A percentile compares a stretch with the other conserved stretches of the same genome.
These are phyloP conservation scores for Drepana arcuata DNA, from an alignment of 1,140 invertebrate genomes.

Conservation along the genomic window DNA sequence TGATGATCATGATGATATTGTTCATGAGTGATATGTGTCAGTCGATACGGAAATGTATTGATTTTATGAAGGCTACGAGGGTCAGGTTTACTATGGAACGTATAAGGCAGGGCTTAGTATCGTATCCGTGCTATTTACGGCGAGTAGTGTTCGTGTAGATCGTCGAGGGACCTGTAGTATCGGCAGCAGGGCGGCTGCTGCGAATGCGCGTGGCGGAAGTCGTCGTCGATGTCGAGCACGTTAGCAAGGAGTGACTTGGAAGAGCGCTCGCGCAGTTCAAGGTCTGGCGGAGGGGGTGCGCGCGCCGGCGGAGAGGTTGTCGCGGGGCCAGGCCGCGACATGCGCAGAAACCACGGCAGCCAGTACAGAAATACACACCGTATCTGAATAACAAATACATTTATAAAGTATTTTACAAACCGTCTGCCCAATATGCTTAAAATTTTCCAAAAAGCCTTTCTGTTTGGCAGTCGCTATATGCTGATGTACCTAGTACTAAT, in stretches of 20 bases:
- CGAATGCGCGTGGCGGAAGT: constrained; percentile 83
- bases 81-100: constrained; percentile 60
- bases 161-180: constrained; percentile 72
- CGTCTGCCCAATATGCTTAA: too few relatives aligned
- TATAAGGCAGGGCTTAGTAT: constrained; percentile 59
- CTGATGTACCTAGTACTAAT: too few relatives aligned
- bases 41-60: constrained; percentile 10
- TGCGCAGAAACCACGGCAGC: constrained; percentile 95
- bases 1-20: too few relatives aligned
- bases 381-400: too few relatives aligned
- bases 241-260: constrained; percentile 94
- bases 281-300: constrained; percentile 76
- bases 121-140: constrained; percentile 70
- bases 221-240: constrained; percentile 94
- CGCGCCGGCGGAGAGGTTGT: constrained; percentile 72
- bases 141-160: constrained; percentile 72
- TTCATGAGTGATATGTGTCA: constrained; percentile 14
- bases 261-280: constrained; percentile 83
- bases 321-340: constrained; percentile 88
- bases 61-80: too few relatives aligned
- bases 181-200: constrained; percentile 75
- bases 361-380: constrained; percentile 94
- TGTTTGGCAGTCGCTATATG: too few relatives aligned
- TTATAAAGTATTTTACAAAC: too few relatives aligned
- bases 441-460: too few relatives aligned